Percentiles rank a stretch among this genome's conserved stretches.
Conservation (phyloP, 2,797 vertebrate species). For the Crypturellus tataupa region DNA sequence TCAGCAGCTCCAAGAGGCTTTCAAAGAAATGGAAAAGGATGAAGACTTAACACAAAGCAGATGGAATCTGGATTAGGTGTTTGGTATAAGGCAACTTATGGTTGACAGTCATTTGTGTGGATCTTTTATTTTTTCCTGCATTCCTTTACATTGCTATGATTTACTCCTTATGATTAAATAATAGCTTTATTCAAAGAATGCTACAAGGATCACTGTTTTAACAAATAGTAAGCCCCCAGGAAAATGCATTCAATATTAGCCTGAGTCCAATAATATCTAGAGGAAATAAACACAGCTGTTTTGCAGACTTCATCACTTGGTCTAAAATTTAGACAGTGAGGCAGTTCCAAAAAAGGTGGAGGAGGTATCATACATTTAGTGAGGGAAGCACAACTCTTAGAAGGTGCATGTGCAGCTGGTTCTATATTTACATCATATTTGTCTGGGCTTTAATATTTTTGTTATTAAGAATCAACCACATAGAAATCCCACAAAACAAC, state of each 20-base stretch:
- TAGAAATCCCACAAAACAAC: background rate
- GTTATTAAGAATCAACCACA: background rate
- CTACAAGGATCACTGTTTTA: background rate
- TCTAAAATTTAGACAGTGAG: background rate
- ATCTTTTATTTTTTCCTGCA: background rate
- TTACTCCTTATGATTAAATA: background rate
- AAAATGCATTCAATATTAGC: background rate
- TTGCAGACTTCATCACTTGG: background rate
- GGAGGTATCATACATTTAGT: background rate
- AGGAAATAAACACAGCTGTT: slow-evolving; percentile 50
- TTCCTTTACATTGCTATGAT: background rate
- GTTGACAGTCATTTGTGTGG: background rate
- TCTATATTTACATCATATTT: background rate
- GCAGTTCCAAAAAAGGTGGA: background rate
- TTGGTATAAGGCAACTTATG: background rate
- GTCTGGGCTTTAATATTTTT: background rate
- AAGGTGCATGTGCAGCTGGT: background rate
- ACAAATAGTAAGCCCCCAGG: background rate
- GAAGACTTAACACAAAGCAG: slow-evolving; percentile 18
- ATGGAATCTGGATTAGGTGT: background rate
- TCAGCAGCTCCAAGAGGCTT: background rate
- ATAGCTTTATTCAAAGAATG: background rate
- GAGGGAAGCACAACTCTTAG: background rate
- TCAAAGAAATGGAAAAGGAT: background rate
- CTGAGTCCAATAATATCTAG: background rate